Evolutionary conservation across 2,797 vertebrate genomes (phyloP).

Genomic region (Emydoidea blandingii): DNA sequence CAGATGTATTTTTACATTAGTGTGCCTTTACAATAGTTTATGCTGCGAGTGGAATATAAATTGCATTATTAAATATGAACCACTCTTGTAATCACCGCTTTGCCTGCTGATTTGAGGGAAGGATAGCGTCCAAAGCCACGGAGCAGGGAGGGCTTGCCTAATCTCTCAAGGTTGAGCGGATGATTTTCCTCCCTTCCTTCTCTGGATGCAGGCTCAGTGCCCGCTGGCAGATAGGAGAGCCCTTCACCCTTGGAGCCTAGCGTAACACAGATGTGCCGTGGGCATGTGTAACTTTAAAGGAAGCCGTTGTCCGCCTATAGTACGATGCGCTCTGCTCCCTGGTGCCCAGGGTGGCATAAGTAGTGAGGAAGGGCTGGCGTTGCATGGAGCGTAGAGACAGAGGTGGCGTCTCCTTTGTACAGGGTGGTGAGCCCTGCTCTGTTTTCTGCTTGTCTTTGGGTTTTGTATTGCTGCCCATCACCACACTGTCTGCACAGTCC

Average conservation of each 20-base stretch:
- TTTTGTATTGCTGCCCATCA: no score
- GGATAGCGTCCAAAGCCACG: constrained; percentile 32
- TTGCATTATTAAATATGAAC: constrained; percentile 88
- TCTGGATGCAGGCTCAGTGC: not conserved
- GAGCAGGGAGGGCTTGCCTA: constrained; percentile 42
- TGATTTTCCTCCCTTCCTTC: not conserved
- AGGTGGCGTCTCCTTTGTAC: not conserved
- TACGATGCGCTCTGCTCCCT: not conserved
- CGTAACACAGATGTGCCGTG: not conserved
- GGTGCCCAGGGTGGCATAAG: not conserved
- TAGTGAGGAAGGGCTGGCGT: not conserved
- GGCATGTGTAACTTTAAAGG: not conserved
- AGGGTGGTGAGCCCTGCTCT: no score
- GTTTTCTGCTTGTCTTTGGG: not conserved
- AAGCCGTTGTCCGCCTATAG: not conserved
- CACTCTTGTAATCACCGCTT: constrained; percentile 73
- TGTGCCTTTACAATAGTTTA: constrained; percentile 89
- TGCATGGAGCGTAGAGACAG: not conserved
- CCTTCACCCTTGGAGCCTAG: not conserved
- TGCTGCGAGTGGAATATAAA: constrained; percentile 89
- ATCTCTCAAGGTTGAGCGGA: constrained; percentile 62
- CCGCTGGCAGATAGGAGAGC: not conserved
- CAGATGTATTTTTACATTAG: constrained; percentile 91
- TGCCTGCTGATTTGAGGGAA: constrained; percentile 41
- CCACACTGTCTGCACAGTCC: not conserved